phyloP scores from a whole-genome alignment of 2,888 invertebrate species.

The Pachliopta kotzebuea region DNA sequence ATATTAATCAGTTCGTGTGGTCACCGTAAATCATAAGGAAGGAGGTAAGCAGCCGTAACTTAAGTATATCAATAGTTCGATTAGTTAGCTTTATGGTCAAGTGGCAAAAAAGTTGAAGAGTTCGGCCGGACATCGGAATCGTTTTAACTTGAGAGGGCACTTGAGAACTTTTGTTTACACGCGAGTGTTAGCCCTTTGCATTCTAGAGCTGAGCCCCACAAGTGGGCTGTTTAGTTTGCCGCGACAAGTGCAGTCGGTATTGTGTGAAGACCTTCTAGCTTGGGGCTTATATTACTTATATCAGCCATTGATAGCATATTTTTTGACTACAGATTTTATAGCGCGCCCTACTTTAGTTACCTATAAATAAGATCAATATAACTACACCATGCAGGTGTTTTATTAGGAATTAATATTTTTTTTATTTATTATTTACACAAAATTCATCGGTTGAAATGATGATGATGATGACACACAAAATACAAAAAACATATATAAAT shows the following conservation, averaged over 20 bases:
- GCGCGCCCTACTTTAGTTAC: background rate
- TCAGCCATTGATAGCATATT: conserved; percentile 4
- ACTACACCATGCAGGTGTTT: background rate
- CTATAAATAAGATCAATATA: too few species aligned
- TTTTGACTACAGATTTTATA: conserved; percentile 5
- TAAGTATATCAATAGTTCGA: conserved; percentile 35
- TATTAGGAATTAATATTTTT: background rate
- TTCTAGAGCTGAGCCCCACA: conserved; percentile 40
- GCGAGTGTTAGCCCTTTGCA: conserved; percentile 53
- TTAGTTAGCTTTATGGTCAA: conserved; percentile 39
- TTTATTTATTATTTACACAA: background rate
- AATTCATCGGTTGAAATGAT: too few species aligned
- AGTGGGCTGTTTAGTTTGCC: conserved; percentile 46
- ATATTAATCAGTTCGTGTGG: background rate
- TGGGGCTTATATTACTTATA: conserved; percentile 14
- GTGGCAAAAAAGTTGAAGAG: conserved; percentile 43
- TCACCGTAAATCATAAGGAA: background rate
- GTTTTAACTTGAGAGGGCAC: conserved; percentile 65
- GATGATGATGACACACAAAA: too few species aligned
- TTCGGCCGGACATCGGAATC: conserved; percentile 59
- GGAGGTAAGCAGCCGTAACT: conserved; percentile 13
- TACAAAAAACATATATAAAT: too few species aligned
- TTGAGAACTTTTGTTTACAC: conserved; percentile 48
- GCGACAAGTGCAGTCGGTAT: conserved; percentile 44
- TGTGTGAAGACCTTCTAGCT: conserved; percentile 30